Base-by-base conservation (phyloP, 2,888 invertebrate species). In the Pteria penguin region DNA sequence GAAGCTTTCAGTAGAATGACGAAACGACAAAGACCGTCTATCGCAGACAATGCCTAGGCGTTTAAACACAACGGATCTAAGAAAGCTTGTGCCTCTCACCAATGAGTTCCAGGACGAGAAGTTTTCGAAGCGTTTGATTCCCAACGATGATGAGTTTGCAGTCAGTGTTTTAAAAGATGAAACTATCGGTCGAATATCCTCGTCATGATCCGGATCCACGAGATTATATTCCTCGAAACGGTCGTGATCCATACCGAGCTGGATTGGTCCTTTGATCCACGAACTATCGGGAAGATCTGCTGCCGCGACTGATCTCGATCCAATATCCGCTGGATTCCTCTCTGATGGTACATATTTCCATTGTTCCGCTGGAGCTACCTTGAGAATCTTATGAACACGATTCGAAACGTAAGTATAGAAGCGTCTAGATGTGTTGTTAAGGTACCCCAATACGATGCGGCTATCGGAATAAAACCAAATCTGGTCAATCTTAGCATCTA, bases 381-480 rank as follows among this genome's bases (percentile, higher is more conserved):
- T 22, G 2, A 60, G 14, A n/a, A 83, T 78, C 24, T 36, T 68
- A 4, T 61, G 33, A 24, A 80, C 74, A 55, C 77, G 14, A 57
- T 81, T 81, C 18, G 63, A 52, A 0, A 83, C 82, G 67, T 83
- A 83, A 2, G 60, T 68, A 31, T 73, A 77, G 65, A 82, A 84
- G n/a, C 80, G 52, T 27, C 76, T 55, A 2, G 71, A 63, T n/a
- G 60, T 14, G 31, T 80, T 83, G 45, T 69, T n/a, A 11, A 81
- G 72, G 33, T 81, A 83, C 1, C 80, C 80, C n/a, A 81, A 36
- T 1, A 81, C 75, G n/a, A 83, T 65, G 54, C 66, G 63, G 54
- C 81, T 81, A 52, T 83, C 80, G 0, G 73, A 69, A 36, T 78
- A 82, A 52, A 76, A 82, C 24, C 27, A 55, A 1, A 75, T 45